A percentile compares a stretch with the other conserved stretches of the same genome.
Conservation (phyloP, 2,113 vertebrate species). For the Dipodomys merriami region DNA sequence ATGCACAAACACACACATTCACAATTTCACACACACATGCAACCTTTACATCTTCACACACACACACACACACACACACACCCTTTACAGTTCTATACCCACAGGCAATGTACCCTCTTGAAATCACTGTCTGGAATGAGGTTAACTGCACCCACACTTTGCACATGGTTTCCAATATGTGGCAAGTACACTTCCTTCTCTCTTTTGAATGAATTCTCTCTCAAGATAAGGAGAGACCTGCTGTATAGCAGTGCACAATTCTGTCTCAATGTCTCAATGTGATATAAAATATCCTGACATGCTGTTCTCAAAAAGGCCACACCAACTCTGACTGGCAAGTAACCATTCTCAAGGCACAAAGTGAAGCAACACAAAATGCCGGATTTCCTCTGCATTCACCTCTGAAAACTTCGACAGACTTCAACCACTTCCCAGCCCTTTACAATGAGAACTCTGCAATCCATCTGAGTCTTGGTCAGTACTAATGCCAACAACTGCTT, state of each 20-base stretch:
- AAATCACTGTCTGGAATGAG: background rate
- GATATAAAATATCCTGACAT: slow-evolving; percentile 86
- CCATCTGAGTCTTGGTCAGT: background rate
- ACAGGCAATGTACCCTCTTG: background rate
- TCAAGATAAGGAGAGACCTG: slow-evolving; percentile 37
- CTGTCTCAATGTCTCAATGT: slow-evolving; percentile 84
- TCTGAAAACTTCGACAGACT: background rate
- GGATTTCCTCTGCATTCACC: background rate
- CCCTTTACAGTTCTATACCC: background rate
- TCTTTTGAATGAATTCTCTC: slow-evolving; percentile 74
- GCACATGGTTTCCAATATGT: background rate
- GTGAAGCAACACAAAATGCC: slow-evolving; percentile 6
- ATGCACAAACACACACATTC: no score
- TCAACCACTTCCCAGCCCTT: no score
- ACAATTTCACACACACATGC: no score
- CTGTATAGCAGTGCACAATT: slow-evolving; percentile 77
- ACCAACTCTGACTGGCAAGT: slow-evolving; percentile 63
- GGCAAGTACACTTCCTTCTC: background rate
- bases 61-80: background rate
- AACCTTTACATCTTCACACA: background rate
- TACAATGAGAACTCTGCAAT: background rate
- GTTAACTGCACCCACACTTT: background rate
- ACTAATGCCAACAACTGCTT: background rate
- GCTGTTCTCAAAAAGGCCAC: slow-evolving; percentile 91
- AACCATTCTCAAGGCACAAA: slow-evolving; percentile 51